Percentiles rank a stretch among this genome's conserved stretches.
These are phyloP conservation scores for Crotalus tigris DNA, from an alignment of 2,113 vertebrate genomes.

Conservation along the genomic window DNA sequence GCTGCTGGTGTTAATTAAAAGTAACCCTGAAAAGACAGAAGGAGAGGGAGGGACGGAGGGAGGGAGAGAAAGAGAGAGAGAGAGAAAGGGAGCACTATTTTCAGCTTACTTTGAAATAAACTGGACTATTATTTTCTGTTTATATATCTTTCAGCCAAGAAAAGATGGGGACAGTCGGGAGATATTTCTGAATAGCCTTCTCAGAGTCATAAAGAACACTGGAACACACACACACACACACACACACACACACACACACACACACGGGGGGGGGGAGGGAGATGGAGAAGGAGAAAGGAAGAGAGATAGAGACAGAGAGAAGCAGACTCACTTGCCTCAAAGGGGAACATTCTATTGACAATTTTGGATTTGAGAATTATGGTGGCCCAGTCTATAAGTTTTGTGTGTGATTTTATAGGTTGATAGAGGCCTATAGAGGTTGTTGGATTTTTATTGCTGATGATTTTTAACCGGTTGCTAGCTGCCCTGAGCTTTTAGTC, in stretches of 20 bases:
- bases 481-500: background rate
- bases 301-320: no score
- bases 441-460: background rate
- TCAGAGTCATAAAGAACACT: background rate
- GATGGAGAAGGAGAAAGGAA: no score
- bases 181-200: background rate
- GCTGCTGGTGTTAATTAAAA: conserved; percentile 50
- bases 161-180: background rate
- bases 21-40: conserved; percentile 36
- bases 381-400: background rate
- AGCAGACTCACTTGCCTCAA: conserved; percentile 16
- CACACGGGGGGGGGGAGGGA: accelerated
- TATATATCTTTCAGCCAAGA: conserved; percentile 7
- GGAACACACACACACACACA: background rate
- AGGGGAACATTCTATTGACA: conserved; percentile 19
- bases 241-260: background rate
- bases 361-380: conserved; percentile 4
- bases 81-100: background rate
- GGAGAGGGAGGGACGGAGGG: background rate
- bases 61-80: background rate
- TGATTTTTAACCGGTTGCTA: background rate
- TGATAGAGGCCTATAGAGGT: background rate
- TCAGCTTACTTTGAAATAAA: conserved; percentile 7
- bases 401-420: background rate
- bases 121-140: conserved; percentile 30